Conservation (phyloP, 2,888 invertebrate species). For the Dolomedes plantarius region DNA sequence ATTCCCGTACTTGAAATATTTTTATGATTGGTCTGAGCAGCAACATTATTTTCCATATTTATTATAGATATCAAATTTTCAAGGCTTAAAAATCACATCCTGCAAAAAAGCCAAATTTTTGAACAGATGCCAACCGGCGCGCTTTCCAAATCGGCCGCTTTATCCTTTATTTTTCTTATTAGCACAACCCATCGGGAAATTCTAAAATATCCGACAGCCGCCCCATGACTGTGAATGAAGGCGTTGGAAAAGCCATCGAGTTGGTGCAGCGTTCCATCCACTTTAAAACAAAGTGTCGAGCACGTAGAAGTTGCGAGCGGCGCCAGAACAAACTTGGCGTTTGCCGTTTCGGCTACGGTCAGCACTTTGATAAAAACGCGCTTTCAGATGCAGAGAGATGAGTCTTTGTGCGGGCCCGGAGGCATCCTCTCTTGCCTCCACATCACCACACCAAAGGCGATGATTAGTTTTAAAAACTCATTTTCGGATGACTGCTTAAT, state of each 20-base stretch:
- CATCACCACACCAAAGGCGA: background rate
- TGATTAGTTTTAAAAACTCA: slow-evolving; percentile 54
- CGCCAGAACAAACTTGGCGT: slow-evolving; percentile 38
- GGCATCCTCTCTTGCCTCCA: slow-evolving; percentile 19
- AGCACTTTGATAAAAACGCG: slow-evolving; percentile 20
- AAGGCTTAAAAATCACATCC: too few relatives aligned
- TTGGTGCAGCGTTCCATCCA: slow-evolving; percentile 6
- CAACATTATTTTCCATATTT: slow-evolving; percentile 30
- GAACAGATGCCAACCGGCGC: too few relatives aligned
- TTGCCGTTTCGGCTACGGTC: slow-evolving; percentile 21
- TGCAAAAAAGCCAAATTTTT: too few relatives aligned
- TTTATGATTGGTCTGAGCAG: slow-evolving; percentile 14
- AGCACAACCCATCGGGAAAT: background rate
- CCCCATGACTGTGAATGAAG: background rate
- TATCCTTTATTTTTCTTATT: background rate
- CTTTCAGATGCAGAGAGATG: background rate
- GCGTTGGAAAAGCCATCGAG: background rate
- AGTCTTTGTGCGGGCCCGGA: slow-evolving; percentile 13
- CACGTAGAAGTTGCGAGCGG: slow-evolving; percentile 30
- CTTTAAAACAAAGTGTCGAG: slow-evolving; percentile 27
- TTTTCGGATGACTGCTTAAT: slow-evolving; percentile 45
- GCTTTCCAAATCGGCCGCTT: background rate
- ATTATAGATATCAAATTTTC: background rate
- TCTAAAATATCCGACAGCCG: background rate
- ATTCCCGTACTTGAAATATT: slow-evolving; percentile 4